Conservation (phyloP, 2,797 vertebrate genomes). For the Propithecus perrieri region DNA sequence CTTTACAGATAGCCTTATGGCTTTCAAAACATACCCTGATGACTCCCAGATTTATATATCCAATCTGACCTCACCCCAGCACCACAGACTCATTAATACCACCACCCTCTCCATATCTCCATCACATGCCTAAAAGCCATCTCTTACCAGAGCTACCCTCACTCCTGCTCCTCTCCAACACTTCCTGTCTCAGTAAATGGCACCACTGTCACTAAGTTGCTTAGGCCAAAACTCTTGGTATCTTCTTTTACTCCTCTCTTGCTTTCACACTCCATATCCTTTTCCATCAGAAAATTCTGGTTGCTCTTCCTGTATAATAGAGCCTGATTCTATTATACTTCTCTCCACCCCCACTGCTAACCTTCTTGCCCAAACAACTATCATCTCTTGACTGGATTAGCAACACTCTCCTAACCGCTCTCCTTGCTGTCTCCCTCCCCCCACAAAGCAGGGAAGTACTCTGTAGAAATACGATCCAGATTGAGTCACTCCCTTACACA, state of each 20-base stretch:
- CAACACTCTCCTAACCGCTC: background rate
- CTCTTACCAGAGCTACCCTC: background rate
- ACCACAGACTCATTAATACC: background rate
- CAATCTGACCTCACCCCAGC: background rate
- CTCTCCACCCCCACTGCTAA: background rate
- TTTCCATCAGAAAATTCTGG: background rate
- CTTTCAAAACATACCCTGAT: background rate
- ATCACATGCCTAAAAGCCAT: background rate
- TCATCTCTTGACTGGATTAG: background rate
- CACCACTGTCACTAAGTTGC: background rate
- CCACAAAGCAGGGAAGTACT: background rate
- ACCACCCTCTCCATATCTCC: background rate
- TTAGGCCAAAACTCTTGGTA: background rate
- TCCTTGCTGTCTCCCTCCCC: background rate
- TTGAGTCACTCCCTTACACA: background rate
- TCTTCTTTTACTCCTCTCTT: background rate
- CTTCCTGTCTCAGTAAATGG: background rate
- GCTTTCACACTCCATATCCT: background rate
- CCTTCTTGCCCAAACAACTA: background rate
- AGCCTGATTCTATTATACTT: background rate
- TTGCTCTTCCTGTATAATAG: background rate
- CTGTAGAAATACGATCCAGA: background rate
- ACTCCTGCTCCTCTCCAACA: background rate
- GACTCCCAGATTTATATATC: background rate
- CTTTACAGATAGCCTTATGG: background rate